Conservation (phyloP, 2,113 vertebrate genomes). For the Plecotus auritus region DNA sequence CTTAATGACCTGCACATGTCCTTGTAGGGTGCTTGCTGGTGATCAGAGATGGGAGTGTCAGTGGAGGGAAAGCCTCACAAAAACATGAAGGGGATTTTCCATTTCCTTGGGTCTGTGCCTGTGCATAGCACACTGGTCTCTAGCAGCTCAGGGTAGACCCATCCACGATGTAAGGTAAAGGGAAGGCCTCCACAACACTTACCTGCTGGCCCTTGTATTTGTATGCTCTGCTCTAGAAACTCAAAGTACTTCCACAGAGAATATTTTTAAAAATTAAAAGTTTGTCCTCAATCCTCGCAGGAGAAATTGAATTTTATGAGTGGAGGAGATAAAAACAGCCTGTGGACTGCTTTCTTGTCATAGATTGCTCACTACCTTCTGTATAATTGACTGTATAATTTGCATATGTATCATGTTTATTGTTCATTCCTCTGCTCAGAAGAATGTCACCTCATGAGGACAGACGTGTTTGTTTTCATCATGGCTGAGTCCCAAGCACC, state of each 20-base stretch:
- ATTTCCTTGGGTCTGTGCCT: background rate
- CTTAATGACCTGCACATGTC: constrained; percentile 23
- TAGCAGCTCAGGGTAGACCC: background rate
- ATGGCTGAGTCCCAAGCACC: background rate
- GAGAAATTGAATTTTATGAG: constrained; percentile 42
- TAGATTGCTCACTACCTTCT: background rate
- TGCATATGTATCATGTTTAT: background rate
- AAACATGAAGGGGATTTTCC: background rate
- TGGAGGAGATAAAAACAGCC: background rate
- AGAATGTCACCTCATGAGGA: background rate
- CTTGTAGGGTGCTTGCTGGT: background rate
- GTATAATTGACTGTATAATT: background rate
- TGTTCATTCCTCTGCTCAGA: background rate
- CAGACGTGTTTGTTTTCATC: background rate
- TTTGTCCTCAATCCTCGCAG: background rate
- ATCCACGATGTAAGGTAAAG: background rate
- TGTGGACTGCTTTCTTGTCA: background rate
- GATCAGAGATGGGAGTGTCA: background rate
- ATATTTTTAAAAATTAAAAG: background rate
- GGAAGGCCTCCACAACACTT: background rate
- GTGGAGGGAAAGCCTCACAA: background rate
- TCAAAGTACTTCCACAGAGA: background rate
- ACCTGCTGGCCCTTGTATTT: background rate
- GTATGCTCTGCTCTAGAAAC: background rate
- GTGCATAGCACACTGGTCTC: background rate